Percentiles rank a stretch among this genome's conserved stretches.
These are phyloP conservation scores for Drosophila cardini DNA, from an alignment of 1,140 invertebrate genomes.

Conservation along the genomic window DNA sequence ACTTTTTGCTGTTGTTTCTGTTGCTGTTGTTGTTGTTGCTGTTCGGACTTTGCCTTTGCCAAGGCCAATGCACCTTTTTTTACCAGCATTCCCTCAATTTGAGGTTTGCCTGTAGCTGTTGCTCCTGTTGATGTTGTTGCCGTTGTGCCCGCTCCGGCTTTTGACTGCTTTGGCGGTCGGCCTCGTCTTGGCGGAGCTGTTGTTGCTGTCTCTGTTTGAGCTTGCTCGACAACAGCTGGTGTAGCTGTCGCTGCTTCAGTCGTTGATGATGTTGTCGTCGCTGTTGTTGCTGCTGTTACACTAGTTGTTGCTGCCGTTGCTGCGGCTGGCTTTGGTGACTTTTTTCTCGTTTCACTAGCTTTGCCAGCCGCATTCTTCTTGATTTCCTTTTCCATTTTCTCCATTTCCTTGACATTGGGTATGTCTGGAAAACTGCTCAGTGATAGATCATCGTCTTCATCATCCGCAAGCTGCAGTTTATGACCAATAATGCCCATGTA, in stretches of 20 bases:
- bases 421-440: conserved; percentile 89
- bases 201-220: conserved; percentile 3
- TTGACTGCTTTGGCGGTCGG: conserved; percentile 70
- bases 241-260: conserved; percentile 14
- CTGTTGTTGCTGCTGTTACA: conserved; percentile 15
- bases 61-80: conserved; percentile 74
- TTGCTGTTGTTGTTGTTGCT: conserved; percentile 52
- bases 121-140: conserved; percentile 9
- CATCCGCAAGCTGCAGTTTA: conserved; percentile 87
- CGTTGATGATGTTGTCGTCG: conserved; percentile 9
- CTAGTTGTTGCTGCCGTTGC: conserved; percentile 31
- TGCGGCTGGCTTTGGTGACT: conserved; percentile 45
- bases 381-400: conserved; percentile 87
- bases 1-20: conserved; percentile 71
- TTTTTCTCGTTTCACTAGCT: conserved; percentile 43
- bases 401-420: conserved; percentile 87
- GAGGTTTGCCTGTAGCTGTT: conserved; percentile 47
- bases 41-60: conserved; percentile 70
- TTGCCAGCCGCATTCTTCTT: conserved; percentile 85
- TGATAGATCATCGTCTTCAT: conserved; percentile 88
- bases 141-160: background rate
- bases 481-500: conserved; percentile 91
- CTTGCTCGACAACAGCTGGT: background rate
- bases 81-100: conserved; percentile 80
- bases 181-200: conserved; percentile 52